Percentiles rank a stretch among this genome's conserved stretches.
phyloP scores from a whole-genome alignment of 2,113 vertebrate genomes.

The Zapornia atra region DNA sequence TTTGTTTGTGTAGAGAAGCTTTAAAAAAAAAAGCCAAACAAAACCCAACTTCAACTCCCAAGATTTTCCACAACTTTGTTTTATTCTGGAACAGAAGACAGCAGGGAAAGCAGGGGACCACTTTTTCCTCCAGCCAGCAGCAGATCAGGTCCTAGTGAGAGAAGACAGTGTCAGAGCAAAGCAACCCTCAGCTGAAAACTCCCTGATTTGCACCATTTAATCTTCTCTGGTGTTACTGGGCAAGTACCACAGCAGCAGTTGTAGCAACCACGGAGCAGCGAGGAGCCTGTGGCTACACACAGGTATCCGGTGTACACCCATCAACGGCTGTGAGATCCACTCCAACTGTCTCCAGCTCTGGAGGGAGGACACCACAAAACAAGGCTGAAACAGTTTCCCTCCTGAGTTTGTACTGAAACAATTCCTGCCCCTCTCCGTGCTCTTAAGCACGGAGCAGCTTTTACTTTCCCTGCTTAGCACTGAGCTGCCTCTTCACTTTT shows the following conservation, averaged over 20 bases:
- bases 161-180: background rate
- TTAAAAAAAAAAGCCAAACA: background rate
- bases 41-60: rapidly evolving
- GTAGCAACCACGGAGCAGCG: background rate
- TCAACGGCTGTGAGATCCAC: background rate
- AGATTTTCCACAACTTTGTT: background rate
- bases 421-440: background rate
- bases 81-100: background rate
- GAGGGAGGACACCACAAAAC: background rate
- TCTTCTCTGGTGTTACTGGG: background rate
- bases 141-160: background rate
- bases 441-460: background rate
- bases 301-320: background rate
- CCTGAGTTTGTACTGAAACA: background rate
- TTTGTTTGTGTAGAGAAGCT: background rate
- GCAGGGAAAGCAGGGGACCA: background rate
- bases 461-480: background rate
- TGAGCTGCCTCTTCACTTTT: background rate
- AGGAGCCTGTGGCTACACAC: background rate
- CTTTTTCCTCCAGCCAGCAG: background rate
- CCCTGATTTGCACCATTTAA: background rate
- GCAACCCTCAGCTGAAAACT: background rate
- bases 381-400: background rate
- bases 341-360: background rate
- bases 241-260: background rate